Evolutionary conservation across 2,113 vertebrate genomes (phyloP), one percentile per base, ranked within the genome.

Genomic region (Pseudorasbora parva): DNA sequence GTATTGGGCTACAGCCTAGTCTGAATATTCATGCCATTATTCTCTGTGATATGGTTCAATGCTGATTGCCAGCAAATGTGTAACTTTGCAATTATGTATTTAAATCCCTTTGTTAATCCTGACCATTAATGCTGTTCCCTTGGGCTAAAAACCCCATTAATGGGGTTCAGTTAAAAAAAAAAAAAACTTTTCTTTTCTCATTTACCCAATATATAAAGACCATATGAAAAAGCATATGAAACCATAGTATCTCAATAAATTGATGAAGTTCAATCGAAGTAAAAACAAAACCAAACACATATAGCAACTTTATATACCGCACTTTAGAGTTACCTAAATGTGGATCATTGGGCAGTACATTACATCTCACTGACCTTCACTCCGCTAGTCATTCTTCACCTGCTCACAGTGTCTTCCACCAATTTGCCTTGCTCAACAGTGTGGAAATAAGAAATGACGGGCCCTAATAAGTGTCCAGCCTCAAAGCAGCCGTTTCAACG

Each of bases 391-490:
- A 56, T 87, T 72, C 85, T 80, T 81, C 87, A 85, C 88, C 88
- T 90, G 84, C 74, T 88, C 82, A 82, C 78, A 59, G 79, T 85
- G 84, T 82, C 86, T 71, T 86, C 86, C 83, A 89, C 84, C 90
- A 90, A 91, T 93, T 89, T 89, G 83, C 88, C 91, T 87, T 91
- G 88, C 85, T 87, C 89, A 83, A 83, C 81, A 25, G 85, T 91
- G 87, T 90, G 88, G 86, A 92, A 92, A 93, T 88, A 76, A 92
- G 89, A 90, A 92, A 86, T 82, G 88, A 90, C 89, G 88, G 89
- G 80, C 74, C 86, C 86, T 83, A 87, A 80, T 90, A 79, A 91
- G 88, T 84, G 87, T 89, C 86, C 49, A 23, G 85, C 85, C 82
- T 91, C 85, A 81, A 89, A 85, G 85, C 86, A 43, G 88, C 87